Conservation (phyloP, 2,888 invertebrate genomes). For the Oxyscelio sp. region DNA sequence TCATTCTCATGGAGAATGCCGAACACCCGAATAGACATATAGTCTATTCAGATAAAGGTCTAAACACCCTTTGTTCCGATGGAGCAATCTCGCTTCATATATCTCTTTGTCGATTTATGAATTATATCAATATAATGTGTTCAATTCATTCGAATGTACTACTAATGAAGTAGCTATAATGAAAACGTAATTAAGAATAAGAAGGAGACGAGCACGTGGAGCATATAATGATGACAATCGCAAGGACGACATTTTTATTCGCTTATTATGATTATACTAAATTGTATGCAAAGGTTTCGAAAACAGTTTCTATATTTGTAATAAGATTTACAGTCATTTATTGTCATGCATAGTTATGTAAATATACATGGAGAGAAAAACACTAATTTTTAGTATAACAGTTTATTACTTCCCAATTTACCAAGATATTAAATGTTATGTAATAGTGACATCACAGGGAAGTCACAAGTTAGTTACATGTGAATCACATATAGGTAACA, state of each 20-base stretch:
- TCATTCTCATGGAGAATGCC: conserved; percentile 8
- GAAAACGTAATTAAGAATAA: conserved; percentile 30
- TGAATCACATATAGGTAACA: no score
- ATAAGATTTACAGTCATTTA: no score
- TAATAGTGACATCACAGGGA: no score
- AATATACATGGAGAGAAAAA: no score
- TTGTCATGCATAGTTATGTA: no score
- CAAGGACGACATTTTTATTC: conserved; percentile 29
- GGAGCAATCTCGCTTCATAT: not conserved
- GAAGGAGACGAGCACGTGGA: conserved; percentile 41
- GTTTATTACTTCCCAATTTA: no score
- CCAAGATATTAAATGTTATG: no score
- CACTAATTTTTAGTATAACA: no score
- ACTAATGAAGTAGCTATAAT: conserved; percentile 31
- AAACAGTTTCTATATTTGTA: no score
- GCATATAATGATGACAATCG: conserved; percentile 24
- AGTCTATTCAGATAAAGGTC: conserved; percentile 1
- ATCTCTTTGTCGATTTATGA: conserved; percentile 26
- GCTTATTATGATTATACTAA: no score
- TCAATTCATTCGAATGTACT: conserved; percentile 30
- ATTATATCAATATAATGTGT: conserved; percentile 22
- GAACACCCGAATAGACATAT: not conserved
- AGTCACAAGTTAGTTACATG: no score
- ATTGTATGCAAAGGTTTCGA: no score
- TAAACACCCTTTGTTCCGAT: conserved; percentile 6